Percentiles rank a stretch among this genome's conserved stretches.
Conservation (phyloP, 64 coral and sea anemone genomes). For the Cladopsammia gracilis region DNA sequence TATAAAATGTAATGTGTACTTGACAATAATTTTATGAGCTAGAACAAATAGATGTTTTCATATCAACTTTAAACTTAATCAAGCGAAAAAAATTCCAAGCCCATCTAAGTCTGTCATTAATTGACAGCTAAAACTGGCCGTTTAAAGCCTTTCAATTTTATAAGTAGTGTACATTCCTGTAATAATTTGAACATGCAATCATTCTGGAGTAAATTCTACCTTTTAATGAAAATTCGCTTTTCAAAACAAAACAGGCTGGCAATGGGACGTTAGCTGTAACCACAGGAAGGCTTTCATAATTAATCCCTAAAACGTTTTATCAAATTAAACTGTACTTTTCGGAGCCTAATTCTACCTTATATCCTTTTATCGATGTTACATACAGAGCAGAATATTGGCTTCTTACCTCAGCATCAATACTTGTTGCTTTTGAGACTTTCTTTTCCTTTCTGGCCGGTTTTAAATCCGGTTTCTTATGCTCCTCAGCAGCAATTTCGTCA, state of each 20-base stretch:
- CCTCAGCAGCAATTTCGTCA: slow-evolving; percentile 92
- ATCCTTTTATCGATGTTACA: background rate
- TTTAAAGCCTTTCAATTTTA: background rate
- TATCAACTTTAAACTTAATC: too few relatives aligned
- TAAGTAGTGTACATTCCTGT: background rate
- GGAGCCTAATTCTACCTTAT: too few relatives aligned
- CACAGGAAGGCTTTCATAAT: background rate
- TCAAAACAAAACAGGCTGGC: background rate
- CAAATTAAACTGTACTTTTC: background rate
- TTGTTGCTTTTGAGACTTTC: slow-evolving; percentile 73
- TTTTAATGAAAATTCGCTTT: background rate
- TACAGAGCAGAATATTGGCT: slow-evolving; percentile 49
- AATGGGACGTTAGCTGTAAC: background rate
- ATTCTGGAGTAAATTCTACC: background rate
- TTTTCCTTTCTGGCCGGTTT: slow-evolving; percentile 74
- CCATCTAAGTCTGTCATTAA: background rate
- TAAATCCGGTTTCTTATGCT: slow-evolving; percentile 48
- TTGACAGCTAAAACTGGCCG: background rate
- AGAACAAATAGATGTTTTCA: too few relatives aligned
- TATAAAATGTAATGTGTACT: too few relatives aligned
- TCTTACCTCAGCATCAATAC: slow-evolving; percentile 87
- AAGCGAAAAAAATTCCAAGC: too few relatives aligned
- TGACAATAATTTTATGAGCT: too few relatives aligned
- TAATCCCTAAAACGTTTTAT: background rate
- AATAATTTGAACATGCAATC: background rate